Evolutionary conservation across 2,888 invertebrate species (phyloP).

Genomic region (Hylaea fasciaria): DNA sequence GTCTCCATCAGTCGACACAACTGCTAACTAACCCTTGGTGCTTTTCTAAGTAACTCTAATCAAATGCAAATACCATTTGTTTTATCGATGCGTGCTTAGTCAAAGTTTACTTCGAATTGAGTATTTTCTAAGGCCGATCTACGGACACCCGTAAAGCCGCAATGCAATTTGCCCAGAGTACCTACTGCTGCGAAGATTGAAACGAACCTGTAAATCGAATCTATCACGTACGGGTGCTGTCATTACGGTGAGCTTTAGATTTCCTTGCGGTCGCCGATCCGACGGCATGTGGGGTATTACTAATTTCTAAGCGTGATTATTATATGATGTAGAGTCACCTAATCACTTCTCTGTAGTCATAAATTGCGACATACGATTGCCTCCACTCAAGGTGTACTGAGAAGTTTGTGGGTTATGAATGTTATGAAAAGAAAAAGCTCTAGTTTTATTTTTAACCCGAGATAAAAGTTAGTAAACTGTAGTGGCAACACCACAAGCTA

Average conservation of each 20-base stretch:
- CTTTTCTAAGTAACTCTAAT: constrained; percentile 47
- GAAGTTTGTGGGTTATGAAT: no score
- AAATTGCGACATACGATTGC: not conserved
- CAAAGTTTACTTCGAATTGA: constrained; percentile 22
- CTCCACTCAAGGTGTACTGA: no score
- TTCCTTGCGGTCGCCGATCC: constrained; percentile 72
- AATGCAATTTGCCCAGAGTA: constrained; percentile 72
- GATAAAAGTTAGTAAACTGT: no score
- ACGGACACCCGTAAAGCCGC: constrained; percentile 73
- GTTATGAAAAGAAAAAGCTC: no score
- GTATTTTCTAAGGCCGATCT: constrained; percentile 46
- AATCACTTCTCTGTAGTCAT: not conserved
- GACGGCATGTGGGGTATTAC: constrained; percentile 44
- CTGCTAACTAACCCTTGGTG: constrained; percentile 51
- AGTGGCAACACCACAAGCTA: no score
- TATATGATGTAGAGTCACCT: not conserved
- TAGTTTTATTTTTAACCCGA: no score
- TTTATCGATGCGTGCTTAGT: constrained; percentile 24
- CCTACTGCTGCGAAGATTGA: constrained; percentile 71
- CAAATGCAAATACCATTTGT: constrained; percentile 56
- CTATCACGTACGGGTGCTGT: constrained; percentile 75
- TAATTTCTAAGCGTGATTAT: constrained; percentile 33
- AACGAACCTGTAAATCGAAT: constrained; percentile 81
- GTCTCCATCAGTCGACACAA: constrained; percentile 35
- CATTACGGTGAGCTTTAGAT: constrained; percentile 70